Conservation (phyloP, 2,888 invertebrate species). For the Cantharis rufa region DNA sequence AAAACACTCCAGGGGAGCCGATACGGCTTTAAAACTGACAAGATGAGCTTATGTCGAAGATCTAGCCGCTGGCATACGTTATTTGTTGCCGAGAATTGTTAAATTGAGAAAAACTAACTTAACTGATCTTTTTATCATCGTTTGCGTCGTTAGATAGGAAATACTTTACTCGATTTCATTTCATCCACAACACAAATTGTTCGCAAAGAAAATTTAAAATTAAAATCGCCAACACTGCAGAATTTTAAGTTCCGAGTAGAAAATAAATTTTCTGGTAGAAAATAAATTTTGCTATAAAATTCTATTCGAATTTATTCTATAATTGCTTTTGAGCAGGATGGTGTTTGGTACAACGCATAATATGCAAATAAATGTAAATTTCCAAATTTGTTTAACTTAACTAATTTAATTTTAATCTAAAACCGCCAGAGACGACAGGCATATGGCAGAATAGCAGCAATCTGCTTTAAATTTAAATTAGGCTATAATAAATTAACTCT, state of each 20-base stretch:
- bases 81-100: conserved; percentile 24
- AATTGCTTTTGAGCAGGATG: too few relatives aligned
- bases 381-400: too few relatives aligned
- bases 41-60: conserved; percentile 29
- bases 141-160: background rate
- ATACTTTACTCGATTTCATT: background rate
- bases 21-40: conserved; percentile 32
- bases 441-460: too few relatives aligned
- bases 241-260: background rate
- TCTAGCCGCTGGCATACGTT: conserved; percentile 26
- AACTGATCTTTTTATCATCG: background rate
- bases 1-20: conserved; percentile 39
- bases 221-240: background rate
- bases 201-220: background rate
- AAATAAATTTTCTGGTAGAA: background rate
- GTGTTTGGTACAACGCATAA: too few relatives aligned
- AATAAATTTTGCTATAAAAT: background rate
- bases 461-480: too few relatives aligned
- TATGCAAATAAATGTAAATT: too few relatives aligned
- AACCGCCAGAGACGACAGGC: too few relatives aligned
- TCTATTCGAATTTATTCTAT: too few relatives aligned
- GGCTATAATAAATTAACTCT: too few relatives aligned
- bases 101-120: conserved; percentile 14
- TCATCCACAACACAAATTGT: background rate
- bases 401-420: too few relatives aligned